These are phyloP conservation scores for Muschampia staudingeri DNA, from an alignment of 2,888 invertebrate species.

Conservation along the genomic window DNA sequence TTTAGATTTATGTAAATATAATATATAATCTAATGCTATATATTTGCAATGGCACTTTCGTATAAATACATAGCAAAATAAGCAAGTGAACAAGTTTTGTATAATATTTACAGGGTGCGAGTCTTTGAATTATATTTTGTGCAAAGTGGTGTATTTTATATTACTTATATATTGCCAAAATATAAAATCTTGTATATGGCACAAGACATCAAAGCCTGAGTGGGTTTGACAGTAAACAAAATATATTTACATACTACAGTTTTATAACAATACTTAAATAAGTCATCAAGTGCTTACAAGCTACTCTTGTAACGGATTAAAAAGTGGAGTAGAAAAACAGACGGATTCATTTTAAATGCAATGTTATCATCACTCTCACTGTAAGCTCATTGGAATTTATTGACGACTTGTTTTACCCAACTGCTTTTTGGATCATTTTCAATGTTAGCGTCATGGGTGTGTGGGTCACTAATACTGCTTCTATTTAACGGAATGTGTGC, in stretches of 20 bases:
- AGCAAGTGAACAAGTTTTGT: slow-evolving; percentile 76
- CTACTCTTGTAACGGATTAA: slow-evolving; percentile 66
- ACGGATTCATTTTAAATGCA: slow-evolving; percentile 84
- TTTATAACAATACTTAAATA: slow-evolving; percentile 68
- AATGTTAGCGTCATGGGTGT: slow-evolving; percentile 60
- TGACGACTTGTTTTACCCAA: slow-evolving; percentile 95
- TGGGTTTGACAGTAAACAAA: slow-evolving; percentile 76
- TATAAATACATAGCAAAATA: slow-evolving; percentile 85
- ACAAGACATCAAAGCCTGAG: slow-evolving; percentile 79
- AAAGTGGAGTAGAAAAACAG: slow-evolving; percentile 82
- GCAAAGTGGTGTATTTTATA: slow-evolving; percentile 71
- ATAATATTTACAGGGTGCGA: slow-evolving; percentile 68
- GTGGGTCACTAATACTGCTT: slow-evolving; percentile 73
- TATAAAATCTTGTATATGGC: slow-evolving; percentile 83
- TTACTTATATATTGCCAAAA: slow-evolving; percentile 67
- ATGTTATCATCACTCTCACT: slow-evolving; percentile 71
- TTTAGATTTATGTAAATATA: slow-evolving; percentile 68
- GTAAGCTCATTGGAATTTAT: slow-evolving; percentile 92
- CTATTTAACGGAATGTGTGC: slow-evolving; percentile 74
- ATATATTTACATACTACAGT: slow-evolving; percentile 79
- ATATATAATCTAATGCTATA: slow-evolving; percentile 60
- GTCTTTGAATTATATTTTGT: slow-evolving; percentile 69
- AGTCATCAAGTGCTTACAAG: slow-evolving; percentile 65
- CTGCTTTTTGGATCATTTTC: slow-evolving; percentile 89
- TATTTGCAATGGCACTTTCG: slow-evolving; percentile 84